Conservation (phyloP, 1,140 invertebrate species). For the Trigoniulus corallinus region DNA sequence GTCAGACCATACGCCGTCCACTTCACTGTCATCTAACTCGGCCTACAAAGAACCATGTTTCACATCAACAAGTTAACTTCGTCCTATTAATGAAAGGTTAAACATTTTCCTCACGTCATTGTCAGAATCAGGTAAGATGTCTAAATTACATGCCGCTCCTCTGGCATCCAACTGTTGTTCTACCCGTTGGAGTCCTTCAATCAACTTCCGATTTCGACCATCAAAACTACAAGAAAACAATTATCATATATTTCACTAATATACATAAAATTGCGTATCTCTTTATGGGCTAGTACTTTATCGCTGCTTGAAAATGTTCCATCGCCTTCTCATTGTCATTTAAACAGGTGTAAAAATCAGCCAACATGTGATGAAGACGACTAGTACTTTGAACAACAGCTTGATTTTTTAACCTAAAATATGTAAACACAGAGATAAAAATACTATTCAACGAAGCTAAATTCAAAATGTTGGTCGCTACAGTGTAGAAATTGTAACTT, state of each 20-base stretch:
- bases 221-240: constrained; percentile 35
- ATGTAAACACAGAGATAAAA: constrained; percentile 5
- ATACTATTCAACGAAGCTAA: no score
- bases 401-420: constrained; percentile 38
- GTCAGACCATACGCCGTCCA: no score
- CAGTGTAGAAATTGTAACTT: background rate
- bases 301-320: constrained; percentile 47
- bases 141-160: constrained; percentile 38
- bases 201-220: constrained; percentile 45
- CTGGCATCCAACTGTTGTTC: constrained; percentile 39
- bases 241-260: constrained; percentile 5
- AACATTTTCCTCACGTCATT: constrained; percentile 20
- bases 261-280: background rate
- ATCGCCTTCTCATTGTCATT: constrained; percentile 50
- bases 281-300: constrained; percentile 33
- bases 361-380: constrained; percentile 49
- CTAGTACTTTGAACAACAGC: constrained; percentile 41
- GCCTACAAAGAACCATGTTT: constrained; percentile 16
- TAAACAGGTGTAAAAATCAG: constrained; percentile 36
- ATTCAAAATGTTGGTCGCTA: no score
- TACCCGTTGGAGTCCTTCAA: constrained; percentile 47
- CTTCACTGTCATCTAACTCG: constrained; percentile 39
- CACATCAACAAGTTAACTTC: background rate
- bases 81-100: background rate
- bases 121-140: constrained; percentile 32